A percentile compares a stretch with the other conserved stretches of the same genome.
Conservation (phyloP, 2,888 invertebrate species). For the Invenusta paracnida region DNA sequence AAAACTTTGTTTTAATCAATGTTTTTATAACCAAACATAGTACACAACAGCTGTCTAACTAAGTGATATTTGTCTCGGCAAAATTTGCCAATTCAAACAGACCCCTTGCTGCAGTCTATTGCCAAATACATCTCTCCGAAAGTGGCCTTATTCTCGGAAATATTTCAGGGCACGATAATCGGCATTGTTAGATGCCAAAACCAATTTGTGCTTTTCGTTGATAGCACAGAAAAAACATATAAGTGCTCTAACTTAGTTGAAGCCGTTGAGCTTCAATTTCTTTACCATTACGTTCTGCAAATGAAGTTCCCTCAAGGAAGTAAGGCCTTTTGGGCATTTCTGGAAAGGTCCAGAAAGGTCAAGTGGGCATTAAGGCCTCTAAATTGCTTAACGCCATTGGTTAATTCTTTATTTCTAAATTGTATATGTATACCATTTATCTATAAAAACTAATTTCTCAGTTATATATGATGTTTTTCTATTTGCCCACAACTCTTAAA, state of each 20-base stretch:
- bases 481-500: too few relatives aligned
- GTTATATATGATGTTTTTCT: too few relatives aligned
- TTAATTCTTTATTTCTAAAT: not conserved
- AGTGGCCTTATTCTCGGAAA: not conserved
- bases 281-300: not conserved
- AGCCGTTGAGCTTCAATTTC: not conserved
- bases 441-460: too few relatives aligned
- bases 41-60: too few relatives aligned
- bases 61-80: not conserved
- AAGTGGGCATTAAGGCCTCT: not conserved
- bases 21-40: too few relatives aligned
- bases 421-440: too few relatives aligned
- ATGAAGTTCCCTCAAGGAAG: not conserved
- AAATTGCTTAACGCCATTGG: not conserved
- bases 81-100: not conserved
- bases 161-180: not conserved
- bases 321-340: not conserved
- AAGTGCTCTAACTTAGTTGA: not conserved
- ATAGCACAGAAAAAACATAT: not conserved
- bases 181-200: not conserved
- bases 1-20: too few relatives aligned
- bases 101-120: not conserved
- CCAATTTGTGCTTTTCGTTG: not conserved
- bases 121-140: not conserved
- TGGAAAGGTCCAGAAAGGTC: not conserved